Evolutionary conservation across 2,888 invertebrate genomes (phyloP), one percentile per base, ranked within the genome.

Genomic region (Harmothoe impar): DNA sequence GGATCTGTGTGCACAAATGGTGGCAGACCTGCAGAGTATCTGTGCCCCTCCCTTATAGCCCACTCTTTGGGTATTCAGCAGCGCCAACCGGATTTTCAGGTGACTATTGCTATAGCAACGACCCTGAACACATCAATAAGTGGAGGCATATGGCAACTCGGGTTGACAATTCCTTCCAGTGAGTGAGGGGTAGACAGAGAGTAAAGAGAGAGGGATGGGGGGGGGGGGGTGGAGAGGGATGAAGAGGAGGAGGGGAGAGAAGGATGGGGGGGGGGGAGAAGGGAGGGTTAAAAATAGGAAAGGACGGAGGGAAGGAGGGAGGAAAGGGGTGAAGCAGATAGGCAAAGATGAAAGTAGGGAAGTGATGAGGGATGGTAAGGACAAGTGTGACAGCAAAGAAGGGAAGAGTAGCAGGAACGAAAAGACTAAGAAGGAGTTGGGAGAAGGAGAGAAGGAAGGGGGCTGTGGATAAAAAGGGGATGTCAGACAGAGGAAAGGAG

Each of bases 81-180:
- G 25, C 77, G 1, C 25, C 77, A 77, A 43, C 23, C 23, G 81
- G 81, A 43, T 54, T 54, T 33, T 23, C 86, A 54, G 86, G 86
- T 86, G 54, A 52, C 52, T 86, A 86, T 86, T 86, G 86, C 54
- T 56, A 86, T 54, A 86, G 54, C 86, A 86, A 52, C 52, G 54
- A 86, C 86, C 86, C 29, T 56, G 29, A 15, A 20, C 15, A 15
- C 86, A 86, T 54, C 56, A 56, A 56, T 86, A 86, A 86, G 84
- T 84, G 78, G 78, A 31, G 84, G 33, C 84, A 29, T 77, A 15
- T 77, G 77, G 77, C 31, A 25, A 77, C 29, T n/a, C 25, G 77
- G 31, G 77, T 25, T 77, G 25, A 77, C 29, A 10, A 43, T 43
- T 43, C 43, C 43, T 3, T 43, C 43, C 3, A 17, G 29, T 5